phyloP scores from a whole-genome alignment of 1,140 invertebrate genomes.

The Penaeus indicus region DNA sequence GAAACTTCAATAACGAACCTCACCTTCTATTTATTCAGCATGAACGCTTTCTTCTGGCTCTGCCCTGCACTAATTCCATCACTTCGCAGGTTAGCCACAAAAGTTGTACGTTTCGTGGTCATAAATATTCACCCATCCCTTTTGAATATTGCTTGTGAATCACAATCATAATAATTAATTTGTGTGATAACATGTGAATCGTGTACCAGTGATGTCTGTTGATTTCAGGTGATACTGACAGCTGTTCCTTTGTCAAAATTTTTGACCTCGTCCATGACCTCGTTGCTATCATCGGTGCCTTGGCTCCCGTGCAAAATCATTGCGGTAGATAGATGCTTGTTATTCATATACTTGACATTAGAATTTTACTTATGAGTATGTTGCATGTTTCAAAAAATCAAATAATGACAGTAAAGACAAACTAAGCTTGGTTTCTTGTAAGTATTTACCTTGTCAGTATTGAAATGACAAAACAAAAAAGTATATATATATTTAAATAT shows the following conservation, averaged over 20 bases:
- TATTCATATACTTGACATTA: too few relatives aligned
- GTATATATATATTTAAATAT: too few relatives aligned
- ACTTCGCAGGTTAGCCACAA: not conserved
- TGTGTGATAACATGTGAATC: not conserved
- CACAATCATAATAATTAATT: not conserved
- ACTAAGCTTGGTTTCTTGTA: too few relatives aligned
- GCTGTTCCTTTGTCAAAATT: not conserved
- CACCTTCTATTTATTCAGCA: not conserved
- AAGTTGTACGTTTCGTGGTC: not conserved
- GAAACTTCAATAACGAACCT: not conserved
- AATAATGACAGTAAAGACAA: too few relatives aligned
- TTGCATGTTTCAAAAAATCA: too few relatives aligned
- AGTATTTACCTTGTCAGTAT: too few relatives aligned
- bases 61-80: not conserved
- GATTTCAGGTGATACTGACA: conserved; percentile 9
- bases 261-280: not conserved
- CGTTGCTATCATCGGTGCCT: not conserved
- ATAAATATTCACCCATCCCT: not conserved
- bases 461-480: too few relatives aligned
- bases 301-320: not conserved
- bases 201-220: not conserved
- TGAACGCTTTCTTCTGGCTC: not conserved
- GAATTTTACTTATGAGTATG: too few relatives aligned
- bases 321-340: not conserved
- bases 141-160: not conserved